Base-by-base conservation (phyloP, 2,888 invertebrate genomes). In the Lacanobia wlatinum region DNA sequence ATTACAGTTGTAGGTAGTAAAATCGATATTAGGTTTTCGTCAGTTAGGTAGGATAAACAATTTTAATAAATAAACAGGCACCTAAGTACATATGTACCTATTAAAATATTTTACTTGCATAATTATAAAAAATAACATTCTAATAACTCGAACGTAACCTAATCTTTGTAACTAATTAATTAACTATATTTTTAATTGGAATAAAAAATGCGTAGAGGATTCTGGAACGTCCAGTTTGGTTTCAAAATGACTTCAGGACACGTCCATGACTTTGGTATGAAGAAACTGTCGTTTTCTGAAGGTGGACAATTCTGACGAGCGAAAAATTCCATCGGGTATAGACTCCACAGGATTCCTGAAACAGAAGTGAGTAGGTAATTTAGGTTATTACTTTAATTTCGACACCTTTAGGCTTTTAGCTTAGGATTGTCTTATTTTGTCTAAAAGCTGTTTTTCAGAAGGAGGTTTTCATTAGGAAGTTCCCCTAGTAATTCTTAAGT, bases 241-340 rank as follows among this genome's bases (percentile, higher is more conserved):
- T 96, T 95, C 4, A 95, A 84, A n/a, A 94, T 90, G 14, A 95
- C 87, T 87, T 94, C 90, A 0, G 96, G 95, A 70, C 96, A 96
- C 10, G 95, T 92, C 96, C 96, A 96, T 1, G 96, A 96, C 74
- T 96, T 96, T 2, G 96, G 96, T 69, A 95, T 86, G 83, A 96
- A 96, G 84, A 91, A 96, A 77, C 94, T 95, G 83, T 96, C 96
- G 70, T 85, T 88, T 67, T 92, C 92, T 3, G 94, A 91, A 7
- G 95, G 94, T 0, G 97, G 97, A 87, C 98, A 98, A 92, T 98
- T 98, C 69, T 95, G 92, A 60, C 98, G 96, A 0, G 98, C 98
- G 90, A 97, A 98, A 95, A 97, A 98, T 94, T 99, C 99, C 97
- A 99, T 97, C 38, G 97, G 96, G 91, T 99, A 99, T 4, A 98